Evolutionary conservation across 2,113 vertebrate genomes (phyloP).

Genomic region (Trichechus manatus): DNA sequence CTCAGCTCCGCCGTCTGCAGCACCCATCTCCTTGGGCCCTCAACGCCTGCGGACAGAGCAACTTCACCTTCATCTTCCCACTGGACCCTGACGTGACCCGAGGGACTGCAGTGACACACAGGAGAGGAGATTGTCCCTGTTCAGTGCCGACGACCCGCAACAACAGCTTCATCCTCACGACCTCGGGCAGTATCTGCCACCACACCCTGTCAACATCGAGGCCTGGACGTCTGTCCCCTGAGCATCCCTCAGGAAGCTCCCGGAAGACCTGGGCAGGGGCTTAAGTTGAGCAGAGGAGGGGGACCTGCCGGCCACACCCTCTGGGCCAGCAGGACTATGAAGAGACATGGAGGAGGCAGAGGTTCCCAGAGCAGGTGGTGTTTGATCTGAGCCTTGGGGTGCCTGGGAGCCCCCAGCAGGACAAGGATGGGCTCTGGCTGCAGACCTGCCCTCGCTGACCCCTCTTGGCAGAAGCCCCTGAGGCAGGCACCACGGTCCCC

Average conservation of each 20-base stretch:
- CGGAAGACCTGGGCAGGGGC: background rate
- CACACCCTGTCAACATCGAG: accelerated
- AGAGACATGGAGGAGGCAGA: background rate
- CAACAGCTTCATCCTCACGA: too few relatives aligned
- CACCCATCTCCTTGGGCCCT: background rate
- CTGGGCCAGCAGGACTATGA: background rate
- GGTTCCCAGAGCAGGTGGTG: too few relatives aligned
- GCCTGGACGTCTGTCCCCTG: background rate
- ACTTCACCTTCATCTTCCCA: background rate
- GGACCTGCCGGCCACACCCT: accelerated
- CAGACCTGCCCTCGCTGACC: background rate
- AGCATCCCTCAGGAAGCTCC: background rate
- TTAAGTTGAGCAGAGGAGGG: too few relatives aligned
- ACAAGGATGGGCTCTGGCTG: too few relatives aligned
- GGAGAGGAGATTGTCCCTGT: background rate
- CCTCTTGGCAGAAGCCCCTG: background rate
- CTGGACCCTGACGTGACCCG: background rate
- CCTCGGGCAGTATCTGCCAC: too few relatives aligned
- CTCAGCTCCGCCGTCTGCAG: background rate
- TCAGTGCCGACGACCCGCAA: too few relatives aligned
- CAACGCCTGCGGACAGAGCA: accelerated
- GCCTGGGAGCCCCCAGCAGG: background rate
- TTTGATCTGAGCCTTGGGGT: background rate
- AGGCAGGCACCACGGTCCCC: background rate
- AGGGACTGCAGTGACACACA: background rate